Base-by-base conservation (phyloP, 2,113 vertebrate genomes). In the Lepisosteus osseus region DNA sequence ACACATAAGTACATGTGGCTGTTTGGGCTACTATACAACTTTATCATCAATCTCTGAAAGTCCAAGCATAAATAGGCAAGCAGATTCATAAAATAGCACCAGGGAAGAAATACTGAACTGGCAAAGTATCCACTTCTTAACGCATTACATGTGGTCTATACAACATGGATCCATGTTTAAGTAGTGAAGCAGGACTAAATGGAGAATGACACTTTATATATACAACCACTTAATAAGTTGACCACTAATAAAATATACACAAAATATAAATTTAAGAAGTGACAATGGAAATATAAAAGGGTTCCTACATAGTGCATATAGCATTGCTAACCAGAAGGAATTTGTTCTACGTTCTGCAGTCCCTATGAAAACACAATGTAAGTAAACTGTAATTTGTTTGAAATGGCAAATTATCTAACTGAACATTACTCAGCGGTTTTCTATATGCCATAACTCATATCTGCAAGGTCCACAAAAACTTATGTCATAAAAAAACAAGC, bases 91-190 rank as follows among this genome's bases (percentile, higher is more conserved):
- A 65, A 17, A 43, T 61, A 70, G 68, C 73, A 70, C 68, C 68
- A 57, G 73, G 65, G 63, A 42, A 41, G 15, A 63, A 68, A 69
- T 47, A 63, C 61, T 69, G 15, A 61, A 68, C 73, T 66, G 68
- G 64, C 67, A 69, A 29, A 68, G 43, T 65, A 29, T 54, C n/a
- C 7, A 82, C 82, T 72, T 77, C 76, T 74, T 69, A 76, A 84
- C 29, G 69, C 72, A 77, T 84, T 72, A 47, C 43, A 9, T 13
- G 11, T 64, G 13, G 57, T 15, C 17, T 66, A 47, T 12, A 45
- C n/a, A 13, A 43, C 6, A 67, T 17, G 12, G 15, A 40, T 29
- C 17, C 4, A 59, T 6, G 57, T 59, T 15, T 3, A 59, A 59
- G 14, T n/a, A 59, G 12, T 59, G 9, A 59, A 6, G 9, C 14